phyloP scores from a whole-genome alignment of 2,888 invertebrate genomes.

The Arctia plantaginis region DNA sequence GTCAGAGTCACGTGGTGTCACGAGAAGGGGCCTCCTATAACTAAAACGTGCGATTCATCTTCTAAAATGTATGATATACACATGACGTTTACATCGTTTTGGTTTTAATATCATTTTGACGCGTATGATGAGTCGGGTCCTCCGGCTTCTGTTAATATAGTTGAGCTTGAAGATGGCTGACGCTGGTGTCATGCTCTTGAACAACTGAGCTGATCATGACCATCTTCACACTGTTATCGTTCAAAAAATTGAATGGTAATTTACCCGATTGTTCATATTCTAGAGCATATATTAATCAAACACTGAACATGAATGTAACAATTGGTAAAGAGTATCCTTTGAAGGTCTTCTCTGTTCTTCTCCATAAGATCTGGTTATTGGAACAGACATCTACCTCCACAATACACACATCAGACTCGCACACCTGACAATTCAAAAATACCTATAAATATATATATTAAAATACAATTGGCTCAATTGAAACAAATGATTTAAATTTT shows the following conservation, averaged over 20 bases:
- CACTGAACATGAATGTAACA: no score
- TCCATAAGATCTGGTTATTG: no score
- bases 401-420: no score
- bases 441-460: no score
- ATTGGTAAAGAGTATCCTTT: no score
- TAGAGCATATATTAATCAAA: no score
- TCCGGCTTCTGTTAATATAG: not conserved
- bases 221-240: not conserved
- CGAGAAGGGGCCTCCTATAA: conserved; percentile 44
- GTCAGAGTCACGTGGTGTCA: conserved; percentile 67
- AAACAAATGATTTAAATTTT: no score
- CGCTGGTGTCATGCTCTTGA: not conserved
- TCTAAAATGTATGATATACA: conserved; percentile 48
- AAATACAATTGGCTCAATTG: no score
- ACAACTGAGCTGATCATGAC: not conserved
- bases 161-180: not conserved
- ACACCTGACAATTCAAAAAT: no score
- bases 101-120: conserved; percentile 39
- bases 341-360: no score
- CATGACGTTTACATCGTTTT: conserved; percentile 41
- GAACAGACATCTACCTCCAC: no score
- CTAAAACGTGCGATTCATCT: conserved; percentile 59
- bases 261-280: not conserved
- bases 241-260: not conserved
- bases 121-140: not conserved